phyloP scores from a whole-genome alignment of 64 coral and sea anemone genomes.

The Acropora tenuis region DNA sequence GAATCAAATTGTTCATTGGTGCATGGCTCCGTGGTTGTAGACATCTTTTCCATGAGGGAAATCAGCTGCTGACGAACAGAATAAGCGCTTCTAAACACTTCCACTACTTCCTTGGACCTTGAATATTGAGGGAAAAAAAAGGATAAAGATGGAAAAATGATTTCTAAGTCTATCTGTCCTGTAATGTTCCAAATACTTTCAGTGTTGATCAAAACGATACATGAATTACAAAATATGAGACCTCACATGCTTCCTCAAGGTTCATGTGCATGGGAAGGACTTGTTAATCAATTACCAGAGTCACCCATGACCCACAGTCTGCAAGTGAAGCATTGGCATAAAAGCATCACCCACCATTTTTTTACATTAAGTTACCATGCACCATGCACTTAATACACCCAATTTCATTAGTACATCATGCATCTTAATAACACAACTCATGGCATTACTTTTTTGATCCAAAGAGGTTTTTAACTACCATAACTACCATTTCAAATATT shows the following conservation, averaged over 20 bases:
- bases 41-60: constrained; percentile 20
- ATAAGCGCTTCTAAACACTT: constrained; percentile 44
- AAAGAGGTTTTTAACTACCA: too few relatives aligned
- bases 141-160: neutral
- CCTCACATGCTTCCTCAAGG: too few relatives aligned
- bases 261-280: neutral
- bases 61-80: constrained; percentile 26
- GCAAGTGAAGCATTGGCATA: neutral
- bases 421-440: too few relatives aligned
- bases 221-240: too few relatives aligned
- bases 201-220: too few relatives aligned
- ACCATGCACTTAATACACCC: too few relatives aligned
- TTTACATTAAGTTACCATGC: too few relatives aligned
- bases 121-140: neutral
- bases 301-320: neutral
- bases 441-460: too few relatives aligned
- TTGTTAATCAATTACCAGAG: neutral
- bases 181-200: too few relatives aligned
- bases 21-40: neutral
- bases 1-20: constrained; percentile 19
- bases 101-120: constrained; percentile 64
- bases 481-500: too few relatives aligned
- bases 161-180: neutral
- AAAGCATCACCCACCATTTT: too few relatives aligned
- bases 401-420: too few relatives aligned